Base-by-base conservation (phyloP, 2,113 vertebrate species). In the Halichoerus grypus region DNA sequence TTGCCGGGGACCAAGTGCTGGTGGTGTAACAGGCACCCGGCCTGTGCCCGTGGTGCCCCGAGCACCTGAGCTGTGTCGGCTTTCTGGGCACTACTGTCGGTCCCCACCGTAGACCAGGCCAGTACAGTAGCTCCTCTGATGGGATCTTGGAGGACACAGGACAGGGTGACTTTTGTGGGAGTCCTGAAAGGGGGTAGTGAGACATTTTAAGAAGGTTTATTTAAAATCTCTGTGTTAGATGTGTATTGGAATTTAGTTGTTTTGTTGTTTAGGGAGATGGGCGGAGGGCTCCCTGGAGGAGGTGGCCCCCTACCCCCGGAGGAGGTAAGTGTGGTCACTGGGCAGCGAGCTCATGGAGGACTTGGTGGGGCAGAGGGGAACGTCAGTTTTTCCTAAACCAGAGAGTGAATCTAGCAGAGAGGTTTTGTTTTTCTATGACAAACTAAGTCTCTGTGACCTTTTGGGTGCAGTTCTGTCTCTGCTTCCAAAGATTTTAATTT, bases 11-110 rank as follows among this genome's bases (percentile, higher is more conserved):
- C 42, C 28, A 4, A 26, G 4, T 15, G 36, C 33, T 16, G 4
- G 1, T 4, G 1, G 15, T 42, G 10, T 16, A 2, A n/a, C 7
- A 0, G 2, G 21, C 2, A 1, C 3, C 0, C 0, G 24, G 1
- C 63, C 18, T 0, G 46, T 7, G 55, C 46, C 55, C 2, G 19
- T 2, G 0, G 16, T 1, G 13, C 7, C 33, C 77, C 4, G 69
- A 42, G 33, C 42, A 0, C 42, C 83, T 13, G 16, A 2, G 0
- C 53, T 9, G 79, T 1, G 0, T 72, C 1, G 3, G 0, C 24
- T 55, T 24, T 19, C 6, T 1, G 6, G 3, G 21, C 33, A 13
- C 33, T 7, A 9, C 1, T 15, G 0, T 31, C 3, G 42, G 26
- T 19, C 49, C 55, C 46, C 46, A 9, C 46, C 8, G 8, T 46